These are phyloP conservation scores for Diplazon laetatorius DNA, from an alignment of 2,888 invertebrate species.

Conservation along the genomic window DNA sequence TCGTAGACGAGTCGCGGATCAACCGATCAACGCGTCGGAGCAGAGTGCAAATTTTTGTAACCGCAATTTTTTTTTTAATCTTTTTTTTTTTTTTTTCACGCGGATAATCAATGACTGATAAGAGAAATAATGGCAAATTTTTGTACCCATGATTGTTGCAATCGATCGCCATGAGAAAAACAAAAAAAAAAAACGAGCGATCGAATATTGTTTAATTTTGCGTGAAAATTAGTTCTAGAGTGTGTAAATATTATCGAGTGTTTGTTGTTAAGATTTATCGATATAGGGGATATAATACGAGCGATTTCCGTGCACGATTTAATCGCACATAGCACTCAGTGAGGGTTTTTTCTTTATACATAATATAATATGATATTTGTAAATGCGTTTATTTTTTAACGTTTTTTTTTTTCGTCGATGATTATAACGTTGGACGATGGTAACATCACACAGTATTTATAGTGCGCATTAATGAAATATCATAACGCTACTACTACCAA, in stretches of 20 bases:
- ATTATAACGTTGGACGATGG: conserved; percentile 17
- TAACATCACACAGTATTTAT: conserved; percentile 45
- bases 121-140: conserved; percentile 19
- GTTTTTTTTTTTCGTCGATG: conserved; percentile 7
- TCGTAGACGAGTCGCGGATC: conserved; percentile 10
- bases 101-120: conserved; percentile 45
- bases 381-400: too few species aligned
- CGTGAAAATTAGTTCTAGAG: conserved; percentile 30
- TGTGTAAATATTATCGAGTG: conserved; percentile 56
- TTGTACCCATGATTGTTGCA: conserved; percentile 40
- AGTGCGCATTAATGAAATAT: conserved; percentile 28
- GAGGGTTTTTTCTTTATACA: conserved; percentile 29
- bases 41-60: conserved; percentile 18
- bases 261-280: conserved; percentile 23
- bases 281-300: conserved; percentile 11
- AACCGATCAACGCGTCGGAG: conserved; percentile 5
- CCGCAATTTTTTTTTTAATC: neutral
- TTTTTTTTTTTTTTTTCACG: too few species aligned
- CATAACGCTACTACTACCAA: conserved; percentile 21
- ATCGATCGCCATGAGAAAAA: too few species aligned
- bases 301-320: conserved; percentile 34
- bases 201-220: conserved; percentile 22
- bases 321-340: conserved; percentile 34
- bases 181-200: conserved; percentile 15
- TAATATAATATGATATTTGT: conserved; percentile 10